A percentile compares a stretch with the other conserved stretches of the same genome.
These are phyloP conservation scores for Silurus aristotelis DNA, from an alignment of 2,797 vertebrate genomes.

Conservation along the genomic window DNA sequence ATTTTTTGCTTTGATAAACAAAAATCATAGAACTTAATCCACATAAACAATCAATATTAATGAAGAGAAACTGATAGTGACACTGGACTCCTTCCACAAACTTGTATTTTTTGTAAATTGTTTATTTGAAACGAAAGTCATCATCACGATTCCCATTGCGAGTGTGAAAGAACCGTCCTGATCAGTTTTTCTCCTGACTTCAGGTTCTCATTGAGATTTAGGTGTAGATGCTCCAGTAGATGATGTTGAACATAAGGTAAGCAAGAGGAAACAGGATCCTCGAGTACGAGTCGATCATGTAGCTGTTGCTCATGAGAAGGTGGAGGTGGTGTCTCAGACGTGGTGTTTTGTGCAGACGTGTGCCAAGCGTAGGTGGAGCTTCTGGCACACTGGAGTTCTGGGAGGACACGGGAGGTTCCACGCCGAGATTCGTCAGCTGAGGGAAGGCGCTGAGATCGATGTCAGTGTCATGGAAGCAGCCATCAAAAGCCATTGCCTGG, in stretches of 20 bases:
- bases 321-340: constrained; percentile 77
- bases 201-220: constrained; percentile 63
- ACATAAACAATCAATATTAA: neutral
- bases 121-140: neutral
- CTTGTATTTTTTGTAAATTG: neutral
- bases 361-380: constrained; percentile 64
- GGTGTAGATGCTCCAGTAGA: constrained; percentile 90
- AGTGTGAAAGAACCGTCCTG: neutral
- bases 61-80: neutral
- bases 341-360: constrained; percentile 75
- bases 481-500: constrained; percentile 88
- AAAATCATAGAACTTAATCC: neutral
- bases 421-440: constrained; percentile 55
- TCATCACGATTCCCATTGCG: neutral
- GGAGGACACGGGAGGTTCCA: constrained; percentile 58
- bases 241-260: constrained; percentile 88
- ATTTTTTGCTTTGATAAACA: neutral
- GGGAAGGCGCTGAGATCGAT: constrained; percentile 76
- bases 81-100: constrained; percentile 1
- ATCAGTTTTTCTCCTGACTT: neutral
- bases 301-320: constrained; percentile 86
- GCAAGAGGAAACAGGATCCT: constrained; percentile 85
- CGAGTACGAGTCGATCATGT: constrained; percentile 89
- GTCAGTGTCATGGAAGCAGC: constrained; percentile 84
- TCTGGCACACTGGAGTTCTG: constrained; percentile 46